Percentiles rank a stretch among this genome's conserved stretches.
Evolutionary conservation across 1,140 invertebrate species (phyloP).

Genomic region (Halesus radiatus): DNA sequence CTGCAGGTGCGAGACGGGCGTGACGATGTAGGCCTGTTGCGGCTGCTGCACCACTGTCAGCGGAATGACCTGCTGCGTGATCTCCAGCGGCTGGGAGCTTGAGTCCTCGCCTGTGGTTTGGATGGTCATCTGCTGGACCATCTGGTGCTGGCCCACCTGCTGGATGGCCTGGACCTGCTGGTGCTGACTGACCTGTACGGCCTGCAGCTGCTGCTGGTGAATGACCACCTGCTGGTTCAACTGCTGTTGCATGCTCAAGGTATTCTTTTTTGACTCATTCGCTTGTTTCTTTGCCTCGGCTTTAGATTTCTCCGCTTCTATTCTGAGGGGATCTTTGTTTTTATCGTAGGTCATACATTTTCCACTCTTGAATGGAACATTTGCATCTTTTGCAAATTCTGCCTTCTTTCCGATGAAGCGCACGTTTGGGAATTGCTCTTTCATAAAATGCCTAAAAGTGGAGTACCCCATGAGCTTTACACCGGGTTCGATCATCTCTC

Average conservation of each 20-base stretch:
- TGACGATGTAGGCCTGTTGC: constrained; percentile 73
- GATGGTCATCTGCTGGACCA: constrained; percentile 67
- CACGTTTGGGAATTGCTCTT: constrained; percentile 84
- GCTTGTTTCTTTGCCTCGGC: constrained; percentile 66
- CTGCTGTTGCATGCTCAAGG: constrained; percentile 63
- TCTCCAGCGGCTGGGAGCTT: constrained; percentile 69
- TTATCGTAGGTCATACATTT: constrained; percentile 68
- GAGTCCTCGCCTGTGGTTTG: constrained; percentile 68
- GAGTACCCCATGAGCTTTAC: constrained; percentile 85
- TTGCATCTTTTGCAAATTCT: constrained; percentile 69
- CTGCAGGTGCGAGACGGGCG: constrained; percentile 74
- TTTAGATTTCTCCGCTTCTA: constrained; percentile 68
- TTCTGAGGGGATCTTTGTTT: constrained; percentile 68
- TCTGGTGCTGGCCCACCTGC: constrained; percentile 66
- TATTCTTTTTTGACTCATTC: constrained; percentile 66
- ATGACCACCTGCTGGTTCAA: constrained; percentile 63
- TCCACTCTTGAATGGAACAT: constrained; percentile 69
- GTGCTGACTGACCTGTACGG: constrained; percentile 66
- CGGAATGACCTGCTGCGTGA: constrained; percentile 75
- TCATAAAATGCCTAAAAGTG: constrained; percentile 84
- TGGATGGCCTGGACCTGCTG: constrained; percentile 67
- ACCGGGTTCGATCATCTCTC: constrained; percentile 75
- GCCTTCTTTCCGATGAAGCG: constrained; percentile 77
- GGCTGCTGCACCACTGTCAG: constrained; percentile 73
- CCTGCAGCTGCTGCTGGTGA: constrained; percentile 62